Evolutionary conservation across 2,113 vertebrate genomes (phyloP), one percentile per base, ranked within the genome.

Genomic region (Arenaria interpres): DNA sequence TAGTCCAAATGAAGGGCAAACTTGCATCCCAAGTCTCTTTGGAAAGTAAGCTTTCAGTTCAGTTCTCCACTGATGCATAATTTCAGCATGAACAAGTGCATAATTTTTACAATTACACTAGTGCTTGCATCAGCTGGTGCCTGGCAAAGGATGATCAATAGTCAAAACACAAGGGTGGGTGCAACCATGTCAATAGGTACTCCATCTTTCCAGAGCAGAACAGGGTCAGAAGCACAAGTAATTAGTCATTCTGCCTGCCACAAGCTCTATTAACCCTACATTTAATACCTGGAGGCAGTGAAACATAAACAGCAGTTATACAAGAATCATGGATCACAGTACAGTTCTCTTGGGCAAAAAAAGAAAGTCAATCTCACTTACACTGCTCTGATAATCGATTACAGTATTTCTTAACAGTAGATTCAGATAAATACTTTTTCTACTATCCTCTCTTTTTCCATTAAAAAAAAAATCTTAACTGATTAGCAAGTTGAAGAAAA

Each of bases 141-240:
- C 59, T 86, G 72, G 51, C 73, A 87, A 91, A 89, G 10, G 37
- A 75, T 89, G 86, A 96, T 92, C 94, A 78, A 92, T 51, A 91
- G 43, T 46, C 23, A 79, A 93, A 90, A 91, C 48, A 83, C 48
- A 71, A 20, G 19, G 62, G 85, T 63, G 43, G 16, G 14, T 63
- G 24, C 27, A 68, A 51, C 21, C 39, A 48, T 94, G 81, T 76
- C 85, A 85, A 82, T 53, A 89, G 50, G 25, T 15, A 86, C 30
- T 94, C 94, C 84, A 24, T 88, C 88, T 92, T 96, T 81, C 60
- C 50, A 28, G 73, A 69, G n/a, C 21, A 81, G 67, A 96, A 86
- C 20, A 85, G 85, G 77, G 76, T 72, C 67, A 41, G 53, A 63
- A 71, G 32, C 86, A 51, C 51, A 86, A 75, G 32, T 81, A 85